A percentile compares a stretch with the other conserved stretches of the same genome.
These are phyloP conservation scores for Palloptera scutellata DNA, from an alignment of 2,888 invertebrate species.

Conservation along the genomic window DNA sequence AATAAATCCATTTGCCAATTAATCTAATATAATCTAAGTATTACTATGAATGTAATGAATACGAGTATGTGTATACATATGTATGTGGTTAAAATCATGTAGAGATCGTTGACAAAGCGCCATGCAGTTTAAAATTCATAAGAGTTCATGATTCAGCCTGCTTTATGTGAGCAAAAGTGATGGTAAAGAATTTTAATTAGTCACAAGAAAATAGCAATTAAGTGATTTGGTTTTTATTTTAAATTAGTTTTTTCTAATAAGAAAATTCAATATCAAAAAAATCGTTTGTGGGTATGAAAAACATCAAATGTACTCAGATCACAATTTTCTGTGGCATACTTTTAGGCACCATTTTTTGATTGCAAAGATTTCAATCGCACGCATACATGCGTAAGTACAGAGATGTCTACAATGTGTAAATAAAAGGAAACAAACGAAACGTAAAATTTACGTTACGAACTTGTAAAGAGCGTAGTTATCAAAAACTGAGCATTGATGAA, in stretches of 20 bases:
- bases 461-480: no score
- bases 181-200: conserved; percentile 37
- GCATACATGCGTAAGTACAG: conserved; percentile 15
- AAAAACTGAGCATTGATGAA: no score
- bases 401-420: neutral
- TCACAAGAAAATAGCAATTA: neutral
- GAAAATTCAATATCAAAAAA: neutral
- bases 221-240: neutral
- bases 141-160: no score
- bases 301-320: neutral
- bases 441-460: no score
- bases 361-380: conserved; percentile 22
- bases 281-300: neutral
- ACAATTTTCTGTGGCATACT: conserved; percentile 25
- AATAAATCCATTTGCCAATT: conserved; percentile 11
- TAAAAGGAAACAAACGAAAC: no score
- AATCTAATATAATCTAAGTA: conserved; percentile 25
- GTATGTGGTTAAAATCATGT: neutral
- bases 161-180: conserved; percentile 30
- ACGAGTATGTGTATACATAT: neutral
- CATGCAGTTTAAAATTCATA: conserved; percentile 35
- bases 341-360: conserved; percentile 27
- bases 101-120: conserved; percentile 32
- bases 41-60: conserved; percentile 11
- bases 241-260: no score